These are phyloP conservation scores for Dichetophora obliterata DNA, from an alignment of 2,888 invertebrate species.

Conservation along the genomic window DNA sequence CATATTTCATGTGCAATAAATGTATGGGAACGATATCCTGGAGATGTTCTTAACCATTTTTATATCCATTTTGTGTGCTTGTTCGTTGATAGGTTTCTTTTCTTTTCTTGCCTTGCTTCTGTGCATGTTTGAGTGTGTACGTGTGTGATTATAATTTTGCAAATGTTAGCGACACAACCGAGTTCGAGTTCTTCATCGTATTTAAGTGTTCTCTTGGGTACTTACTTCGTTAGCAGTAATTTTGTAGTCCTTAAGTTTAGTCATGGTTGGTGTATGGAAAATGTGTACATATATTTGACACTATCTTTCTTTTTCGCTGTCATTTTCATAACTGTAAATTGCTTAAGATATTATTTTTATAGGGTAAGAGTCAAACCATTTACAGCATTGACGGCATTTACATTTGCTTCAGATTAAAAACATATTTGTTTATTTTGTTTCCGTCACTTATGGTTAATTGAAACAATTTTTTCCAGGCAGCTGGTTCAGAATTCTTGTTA, in stretches of 20 bases:
- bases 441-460: neutral
- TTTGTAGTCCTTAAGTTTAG: slow-evolving; percentile 3
- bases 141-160: neutral
- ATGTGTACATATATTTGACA: neutral
- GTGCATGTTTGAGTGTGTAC: neutral
- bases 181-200: slow-evolving; percentile 42
- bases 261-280: neutral
- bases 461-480: no score
- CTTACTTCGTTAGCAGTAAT: slow-evolving; percentile 61
- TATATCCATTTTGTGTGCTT: neutral
- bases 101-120: neutral
- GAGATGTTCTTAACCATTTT: slow-evolving; percentile 22
- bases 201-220: slow-evolving; percentile 68
- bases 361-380: slow-evolving; percentile 30
- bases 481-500: no score
- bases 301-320: slow-evolving; percentile 44
- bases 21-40: slow-evolving; percentile 27
- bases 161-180: slow-evolving; percentile 61
- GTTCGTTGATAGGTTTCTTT: neutral
- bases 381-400: no score
- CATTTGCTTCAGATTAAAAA: neutral
- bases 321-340: slow-evolving; percentile 67
- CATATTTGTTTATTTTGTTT: no score
- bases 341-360: slow-evolving; percentile 63
- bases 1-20: slow-evolving; percentile 22